phyloP scores from a whole-genome alignment of 2,113 vertebrate genomes.

The Bujurquina vittata region DNA sequence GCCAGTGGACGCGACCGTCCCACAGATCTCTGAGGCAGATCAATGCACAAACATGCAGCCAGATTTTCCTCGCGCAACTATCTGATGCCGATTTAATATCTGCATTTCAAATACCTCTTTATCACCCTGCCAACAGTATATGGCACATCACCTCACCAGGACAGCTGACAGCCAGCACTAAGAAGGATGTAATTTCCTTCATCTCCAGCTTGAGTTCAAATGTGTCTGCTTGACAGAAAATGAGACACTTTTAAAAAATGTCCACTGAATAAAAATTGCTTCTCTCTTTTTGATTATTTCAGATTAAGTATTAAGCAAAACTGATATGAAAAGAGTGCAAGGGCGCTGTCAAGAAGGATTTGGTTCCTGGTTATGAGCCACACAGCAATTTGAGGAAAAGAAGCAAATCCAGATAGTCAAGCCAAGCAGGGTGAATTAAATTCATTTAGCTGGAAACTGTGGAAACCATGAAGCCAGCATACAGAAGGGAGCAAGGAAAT shows the following conservation, averaged over 20 bases:
- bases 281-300: not conserved
- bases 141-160: not conserved
- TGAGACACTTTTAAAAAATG: not conserved
- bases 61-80: not conserved
- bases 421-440: not conserved
- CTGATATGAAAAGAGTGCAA: not conserved
- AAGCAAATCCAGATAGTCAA: not conserved
- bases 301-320: not conserved
- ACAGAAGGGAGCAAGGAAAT: not conserved
- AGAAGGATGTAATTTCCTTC: slow-evolving; percentile 16
- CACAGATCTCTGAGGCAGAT: slow-evolving; percentile 4
- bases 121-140: slow-evolving; percentile 16
- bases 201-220: slow-evolving; percentile 3
- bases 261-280: slow-evolving; percentile 1
- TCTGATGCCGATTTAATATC: slow-evolving; percentile 31
- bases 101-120: slow-evolving; percentile 44
- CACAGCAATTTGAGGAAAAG: not conserved
- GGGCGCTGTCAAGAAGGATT: not conserved
- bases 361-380: not conserved
- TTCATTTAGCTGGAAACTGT: not conserved
- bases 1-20: not conserved
- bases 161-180: slow-evolving; percentile 14
- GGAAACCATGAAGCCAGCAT: not conserved
- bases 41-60: slow-evolving; percentile 18
- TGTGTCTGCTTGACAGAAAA: slow-evolving; percentile 8